phyloP scores from a whole-genome alignment of 2,797 vertebrate species.

The Hipposideros larvatus region DNA sequence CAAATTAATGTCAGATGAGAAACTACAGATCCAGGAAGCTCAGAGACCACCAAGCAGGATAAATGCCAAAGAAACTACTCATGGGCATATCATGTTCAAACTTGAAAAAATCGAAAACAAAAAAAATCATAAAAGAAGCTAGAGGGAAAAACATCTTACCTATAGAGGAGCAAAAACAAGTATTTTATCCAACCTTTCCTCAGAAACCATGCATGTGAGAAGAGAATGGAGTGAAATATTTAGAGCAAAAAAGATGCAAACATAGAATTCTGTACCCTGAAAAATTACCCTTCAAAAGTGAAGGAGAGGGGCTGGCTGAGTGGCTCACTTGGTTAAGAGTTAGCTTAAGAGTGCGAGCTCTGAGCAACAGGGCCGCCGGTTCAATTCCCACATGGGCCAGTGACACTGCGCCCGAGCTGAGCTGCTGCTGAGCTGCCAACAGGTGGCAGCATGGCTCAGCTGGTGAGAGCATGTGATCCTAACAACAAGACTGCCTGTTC shows the following conservation, averaged over 20 bases:
- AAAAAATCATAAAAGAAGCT: neutral
- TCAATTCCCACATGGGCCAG: too few species aligned
- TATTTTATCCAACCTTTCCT: neutral
- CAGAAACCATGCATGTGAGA: neutral
- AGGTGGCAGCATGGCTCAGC: too few species aligned
- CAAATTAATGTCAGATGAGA: neutral
- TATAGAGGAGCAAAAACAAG: neutral
- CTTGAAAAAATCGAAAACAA: neutral
- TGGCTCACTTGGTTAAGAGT: too few species aligned
- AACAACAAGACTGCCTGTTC: too few species aligned
- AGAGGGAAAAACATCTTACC: neutral
- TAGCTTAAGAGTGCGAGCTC: too few species aligned
- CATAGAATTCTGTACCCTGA: neutral
- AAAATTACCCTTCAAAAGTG: neutral
- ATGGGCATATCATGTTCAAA: neutral
- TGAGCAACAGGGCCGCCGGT: too few species aligned
- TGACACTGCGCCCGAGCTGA: too few species aligned
- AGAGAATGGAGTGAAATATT: neutral
- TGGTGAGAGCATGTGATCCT: too few species aligned
- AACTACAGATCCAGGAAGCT: neutral
- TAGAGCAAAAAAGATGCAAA: neutral
- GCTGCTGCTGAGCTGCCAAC: too few species aligned
- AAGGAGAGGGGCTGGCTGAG: too few species aligned
- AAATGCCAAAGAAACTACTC: neutral
- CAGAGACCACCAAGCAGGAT: neutral